A percentile compares a stretch with the other conserved stretches of the same genome.
phyloP scores from a whole-genome alignment of 2,888 invertebrate species.

The Shargacucullia verbasci region DNA sequence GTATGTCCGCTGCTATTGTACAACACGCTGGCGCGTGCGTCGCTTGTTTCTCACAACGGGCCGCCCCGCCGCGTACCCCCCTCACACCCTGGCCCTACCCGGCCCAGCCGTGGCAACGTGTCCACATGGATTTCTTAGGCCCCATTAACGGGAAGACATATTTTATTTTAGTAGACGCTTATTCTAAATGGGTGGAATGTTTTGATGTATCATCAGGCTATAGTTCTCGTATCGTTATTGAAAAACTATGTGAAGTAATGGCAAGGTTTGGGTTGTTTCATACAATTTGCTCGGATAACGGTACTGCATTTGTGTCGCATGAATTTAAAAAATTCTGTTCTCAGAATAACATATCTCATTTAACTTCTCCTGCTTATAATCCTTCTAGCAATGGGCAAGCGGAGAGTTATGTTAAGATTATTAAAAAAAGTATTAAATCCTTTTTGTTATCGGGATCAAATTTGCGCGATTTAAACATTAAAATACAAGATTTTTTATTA shows the following conservation, averaged over 20 bases:
- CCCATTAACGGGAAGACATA: constrained; percentile 13
- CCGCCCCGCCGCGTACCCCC: constrained; percentile 4
- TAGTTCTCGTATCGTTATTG: constrained; percentile 1
- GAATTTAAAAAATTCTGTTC: constrained; percentile 14
- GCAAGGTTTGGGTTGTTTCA: constrained; percentile 8
- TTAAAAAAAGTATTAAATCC: constrained; percentile 9
- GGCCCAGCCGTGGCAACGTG: background rate
- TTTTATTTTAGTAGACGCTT: constrained; percentile 16
- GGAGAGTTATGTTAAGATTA: constrained; percentile 5
- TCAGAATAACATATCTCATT: background rate
- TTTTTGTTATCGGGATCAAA: constrained; percentile 1
- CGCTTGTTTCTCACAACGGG: constrained; percentile 1
- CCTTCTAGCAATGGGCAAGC: constrained; percentile 2
- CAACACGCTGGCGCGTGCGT: constrained; percentile 4
- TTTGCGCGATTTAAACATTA: constrained; percentile 9
- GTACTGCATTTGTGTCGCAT: constrained; percentile 4
- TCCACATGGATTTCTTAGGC: background rate
- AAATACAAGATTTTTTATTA: constrained; percentile 8
- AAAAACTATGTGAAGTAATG: constrained; percentile 11
- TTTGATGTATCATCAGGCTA: constrained; percentile 5
- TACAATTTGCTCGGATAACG: constrained; percentile 11
- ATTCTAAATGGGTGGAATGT: constrained; percentile 19
- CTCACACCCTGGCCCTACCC: constrained; percentile 1
- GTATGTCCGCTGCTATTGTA: constrained; percentile 6
- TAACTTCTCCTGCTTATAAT: constrained; percentile 7